These are phyloP conservation scores for Drosophila buzzatii DNA, from an alignment of 2,888 invertebrate species.

Conservation along the genomic window DNA sequence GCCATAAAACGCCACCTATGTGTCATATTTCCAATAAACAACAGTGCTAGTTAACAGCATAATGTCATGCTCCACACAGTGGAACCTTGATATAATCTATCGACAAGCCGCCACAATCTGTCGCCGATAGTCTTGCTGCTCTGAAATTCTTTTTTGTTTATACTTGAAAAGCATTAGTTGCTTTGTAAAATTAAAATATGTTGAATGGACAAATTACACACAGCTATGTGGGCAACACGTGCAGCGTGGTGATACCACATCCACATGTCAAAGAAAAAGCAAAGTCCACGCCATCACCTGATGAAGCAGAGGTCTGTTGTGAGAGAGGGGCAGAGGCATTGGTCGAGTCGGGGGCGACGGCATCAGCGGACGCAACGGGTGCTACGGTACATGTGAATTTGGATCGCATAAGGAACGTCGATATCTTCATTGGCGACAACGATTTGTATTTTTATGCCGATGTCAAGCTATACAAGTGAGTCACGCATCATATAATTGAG, in stretches of 20 bases:
- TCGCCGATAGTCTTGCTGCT: slow-evolving; percentile 45
- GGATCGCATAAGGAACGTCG: slow-evolving; percentile 79
- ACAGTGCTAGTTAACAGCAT: slow-evolving; percentile 31
- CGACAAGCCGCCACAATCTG: slow-evolving; percentile 44
- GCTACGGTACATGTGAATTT: slow-evolving; percentile 63
- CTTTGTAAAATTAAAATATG: slow-evolving; percentile 68
- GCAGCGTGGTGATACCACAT: slow-evolving; percentile 66
- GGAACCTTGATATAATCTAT: slow-evolving; percentile 20
- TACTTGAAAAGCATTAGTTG: slow-evolving; percentile 62
- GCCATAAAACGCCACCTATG: slow-evolving; percentile 39
- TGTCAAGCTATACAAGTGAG: slow-evolving; percentile 75
- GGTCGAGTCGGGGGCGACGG: slow-evolving; percentile 9
- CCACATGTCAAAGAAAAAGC: slow-evolving; percentile 70
- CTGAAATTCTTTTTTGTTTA: slow-evolving; percentile 64
- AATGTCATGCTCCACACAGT: background rate
- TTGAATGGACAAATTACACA: slow-evolving; percentile 73
- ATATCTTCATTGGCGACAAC: slow-evolving; percentile 82
- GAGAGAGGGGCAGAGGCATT: slow-evolving; percentile 34
- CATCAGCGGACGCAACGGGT: slow-evolving; percentile 18
- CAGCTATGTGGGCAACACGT: slow-evolving; percentile 70
- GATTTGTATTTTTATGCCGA: slow-evolving; percentile 81
- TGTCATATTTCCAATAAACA: background rate
- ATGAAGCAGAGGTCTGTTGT: slow-evolving; percentile 34
- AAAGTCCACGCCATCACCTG: slow-evolving; percentile 47
- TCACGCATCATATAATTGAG: slow-evolving; percentile 29